Percentiles rank a stretch among this genome's conserved stretches.
phyloP scores from a whole-genome alignment of 2,888 invertebrate genomes.

The Linnaemya tessellans region DNA sequence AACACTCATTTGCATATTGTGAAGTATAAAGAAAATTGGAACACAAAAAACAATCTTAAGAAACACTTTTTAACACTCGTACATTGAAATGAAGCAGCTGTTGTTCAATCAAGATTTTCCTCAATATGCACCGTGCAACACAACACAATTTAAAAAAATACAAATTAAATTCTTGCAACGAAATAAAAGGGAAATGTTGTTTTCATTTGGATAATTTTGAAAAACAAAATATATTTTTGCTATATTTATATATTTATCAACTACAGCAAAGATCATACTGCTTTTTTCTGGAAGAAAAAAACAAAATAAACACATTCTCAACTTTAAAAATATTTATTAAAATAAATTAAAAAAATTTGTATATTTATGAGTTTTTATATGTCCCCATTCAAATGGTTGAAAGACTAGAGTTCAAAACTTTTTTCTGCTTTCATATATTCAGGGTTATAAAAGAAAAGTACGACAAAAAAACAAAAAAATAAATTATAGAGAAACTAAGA shows the following conservation, averaged over 20 bases:
- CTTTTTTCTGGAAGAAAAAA: background rate
- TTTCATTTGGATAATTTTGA: background rate
- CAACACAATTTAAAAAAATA: background rate
- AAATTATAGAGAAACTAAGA: background rate
- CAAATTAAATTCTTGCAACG: background rate
- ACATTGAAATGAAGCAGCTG: conserved; percentile 68
- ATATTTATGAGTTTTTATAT: conserved; percentile 24
- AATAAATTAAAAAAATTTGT: conserved; percentile 25
- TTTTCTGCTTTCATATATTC: conserved; percentile 50
- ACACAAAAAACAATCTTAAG: conserved; percentile 11
- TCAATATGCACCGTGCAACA: conserved; percentile 29
- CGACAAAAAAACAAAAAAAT: background rate
- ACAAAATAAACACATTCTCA: background rate
- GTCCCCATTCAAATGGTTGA: background rate
- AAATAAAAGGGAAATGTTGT: conserved; percentile 1
- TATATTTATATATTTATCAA: conserved; percentile 26
- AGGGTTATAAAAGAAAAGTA: conserved; percentile 34
- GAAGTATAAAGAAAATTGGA: background rate
- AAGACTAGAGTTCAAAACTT: background rate
- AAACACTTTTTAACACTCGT: conserved; percentile 48
- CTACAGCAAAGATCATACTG: background rate
- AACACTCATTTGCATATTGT: conserved; percentile 11
- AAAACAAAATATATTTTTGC: conserved; percentile 28
- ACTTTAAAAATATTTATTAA: conserved; percentile 10
- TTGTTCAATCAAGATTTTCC: conserved; percentile 59